These are phyloP conservation scores for Exephanes ischioxanthus DNA, from an alignment of 2,888 invertebrate species.

Conservation along the genomic window DNA sequence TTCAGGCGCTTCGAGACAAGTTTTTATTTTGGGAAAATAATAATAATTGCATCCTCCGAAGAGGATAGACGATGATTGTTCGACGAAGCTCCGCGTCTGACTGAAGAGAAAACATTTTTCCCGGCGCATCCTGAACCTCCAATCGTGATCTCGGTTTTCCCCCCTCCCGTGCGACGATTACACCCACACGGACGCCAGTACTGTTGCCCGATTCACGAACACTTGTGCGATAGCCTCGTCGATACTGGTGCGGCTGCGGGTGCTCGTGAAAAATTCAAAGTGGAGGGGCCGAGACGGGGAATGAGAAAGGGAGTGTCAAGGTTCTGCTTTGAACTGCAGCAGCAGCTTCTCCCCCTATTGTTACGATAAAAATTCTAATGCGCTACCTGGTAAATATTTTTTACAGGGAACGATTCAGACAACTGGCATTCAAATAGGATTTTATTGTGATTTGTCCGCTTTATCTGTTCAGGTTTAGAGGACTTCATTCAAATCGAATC, in stretches of 20 bases:
- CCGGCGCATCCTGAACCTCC: slow-evolving; percentile 13
- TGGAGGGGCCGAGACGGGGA: background rate
- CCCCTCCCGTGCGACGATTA: slow-evolving; percentile 35
- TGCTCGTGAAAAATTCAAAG: background rate
- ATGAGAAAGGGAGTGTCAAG: slow-evolving; percentile 27
- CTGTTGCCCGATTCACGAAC: slow-evolving; percentile 37
- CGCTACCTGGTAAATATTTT: background rate
- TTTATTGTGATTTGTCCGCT: too few relatives aligned
- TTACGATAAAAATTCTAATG: slow-evolving; percentile 8
- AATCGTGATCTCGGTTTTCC: slow-evolving; percentile 6
- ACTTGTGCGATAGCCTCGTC: background rate
- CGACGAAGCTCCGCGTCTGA: slow-evolving; percentile 23
- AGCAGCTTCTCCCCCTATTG: background rate
- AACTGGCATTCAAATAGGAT: too few relatives aligned
- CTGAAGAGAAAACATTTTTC: slow-evolving; percentile 45
- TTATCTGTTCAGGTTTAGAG: too few relatives aligned
- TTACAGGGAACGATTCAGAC: background rate
- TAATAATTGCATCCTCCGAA: background rate
- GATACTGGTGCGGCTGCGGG: background rate
- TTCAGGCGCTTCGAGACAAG: background rate
- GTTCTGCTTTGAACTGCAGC: slow-evolving; percentile 23
- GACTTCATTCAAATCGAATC: too few relatives aligned
- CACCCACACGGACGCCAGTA: slow-evolving; percentile 19
- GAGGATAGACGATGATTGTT: background rate
- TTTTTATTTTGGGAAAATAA: background rate